These are phyloP conservation scores for Gryllus longicercus DNA, from an alignment of 2,888 invertebrate genomes.

Conservation along the genomic window DNA sequence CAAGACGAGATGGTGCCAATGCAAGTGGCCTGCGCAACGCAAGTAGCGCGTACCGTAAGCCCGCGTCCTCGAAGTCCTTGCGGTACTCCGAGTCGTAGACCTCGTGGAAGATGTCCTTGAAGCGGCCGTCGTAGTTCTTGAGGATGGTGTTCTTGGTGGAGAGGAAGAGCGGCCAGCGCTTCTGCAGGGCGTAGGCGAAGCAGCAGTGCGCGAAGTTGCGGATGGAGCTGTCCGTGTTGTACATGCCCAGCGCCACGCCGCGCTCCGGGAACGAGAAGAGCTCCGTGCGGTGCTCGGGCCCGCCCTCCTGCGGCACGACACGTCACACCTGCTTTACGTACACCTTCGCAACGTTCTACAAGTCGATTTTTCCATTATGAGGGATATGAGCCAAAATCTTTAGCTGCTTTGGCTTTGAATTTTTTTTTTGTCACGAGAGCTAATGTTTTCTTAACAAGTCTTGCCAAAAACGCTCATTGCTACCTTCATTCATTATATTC, in stretches of 20 bases:
- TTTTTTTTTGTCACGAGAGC: too few relatives aligned
- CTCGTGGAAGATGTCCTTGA: constrained; percentile 90
- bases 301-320: constrained; percentile 61
- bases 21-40: too few relatives aligned
- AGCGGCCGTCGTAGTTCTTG: constrained; percentile 83
- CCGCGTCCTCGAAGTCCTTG: constrained; percentile 66
- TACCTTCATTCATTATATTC: too few relatives aligned
- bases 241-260: constrained; percentile 84
- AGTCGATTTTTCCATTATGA: too few relatives aligned
- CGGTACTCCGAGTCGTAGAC: constrained; percentile 79
- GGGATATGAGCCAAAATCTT: too few relatives aligned
- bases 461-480: too few relatives aligned
- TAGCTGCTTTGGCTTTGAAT: too few relatives aligned
- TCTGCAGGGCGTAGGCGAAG: constrained; percentile 78
- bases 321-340: constrained; percentile 55
- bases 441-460: too few relatives aligned
- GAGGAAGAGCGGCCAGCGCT: constrained; percentile 85
- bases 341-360: too few relatives aligned
- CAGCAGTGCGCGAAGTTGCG: constrained; percentile 79
- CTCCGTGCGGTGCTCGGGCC: constrained; percentile 55
- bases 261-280: constrained; percentile 69
- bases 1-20: too few relatives aligned
- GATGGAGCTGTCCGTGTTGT: constrained; percentile 86
- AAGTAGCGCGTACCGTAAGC: constrained; percentile 67
- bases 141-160: constrained; percentile 90